phyloP scores from a whole-genome alignment of 2,797 vertebrate genomes.

The Hybognathus amarus region DNA sequence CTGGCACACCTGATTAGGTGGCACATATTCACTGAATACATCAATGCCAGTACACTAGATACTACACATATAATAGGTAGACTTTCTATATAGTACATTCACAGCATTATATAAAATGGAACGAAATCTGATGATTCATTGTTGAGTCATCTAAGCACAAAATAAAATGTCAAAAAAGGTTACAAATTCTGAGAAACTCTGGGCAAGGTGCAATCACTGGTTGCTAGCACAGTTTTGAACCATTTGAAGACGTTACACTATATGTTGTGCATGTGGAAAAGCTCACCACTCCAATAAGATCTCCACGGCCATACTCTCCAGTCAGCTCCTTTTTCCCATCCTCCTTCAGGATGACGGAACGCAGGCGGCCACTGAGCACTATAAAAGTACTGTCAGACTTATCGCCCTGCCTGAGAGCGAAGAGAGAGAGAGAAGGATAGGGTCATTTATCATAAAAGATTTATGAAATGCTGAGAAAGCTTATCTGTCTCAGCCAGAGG shows the following conservation, averaged over 20 bases:
- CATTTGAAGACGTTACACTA: background rate
- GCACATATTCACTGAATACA: background rate
- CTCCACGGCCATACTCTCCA: constrained; percentile 92
- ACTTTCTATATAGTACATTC: background rate
- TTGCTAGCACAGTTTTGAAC: background rate
- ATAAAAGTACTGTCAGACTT: constrained; percentile 94
- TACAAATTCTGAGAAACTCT: background rate
- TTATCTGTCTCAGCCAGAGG: constrained; percentile 33
- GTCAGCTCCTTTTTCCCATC: constrained; percentile 93
- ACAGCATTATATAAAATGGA: background rate
- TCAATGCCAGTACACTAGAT: constrained; percentile 11
- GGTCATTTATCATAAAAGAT: constrained; percentile 29
- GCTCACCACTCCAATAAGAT: constrained; percentile 94
- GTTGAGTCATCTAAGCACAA: background rate
- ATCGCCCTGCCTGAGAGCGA: constrained; percentile 84
- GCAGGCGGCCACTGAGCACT: constrained; percentile 91
- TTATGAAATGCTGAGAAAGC: constrained; percentile 36
- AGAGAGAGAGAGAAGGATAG: constrained; percentile 8
- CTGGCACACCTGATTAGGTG: constrained; percentile 3
- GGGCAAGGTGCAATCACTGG: background rate
- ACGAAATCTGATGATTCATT: constrained; percentile 14
- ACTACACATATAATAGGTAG: background rate
- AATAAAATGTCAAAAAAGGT: background rate
- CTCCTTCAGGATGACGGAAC: constrained; percentile 90
- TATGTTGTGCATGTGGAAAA: background rate